Percentiles rank a stretch among this genome's conserved stretches.
Evolutionary conservation across 1,140 invertebrate species (phyloP).

Genomic region (Caenorhabditis latens): DNA sequence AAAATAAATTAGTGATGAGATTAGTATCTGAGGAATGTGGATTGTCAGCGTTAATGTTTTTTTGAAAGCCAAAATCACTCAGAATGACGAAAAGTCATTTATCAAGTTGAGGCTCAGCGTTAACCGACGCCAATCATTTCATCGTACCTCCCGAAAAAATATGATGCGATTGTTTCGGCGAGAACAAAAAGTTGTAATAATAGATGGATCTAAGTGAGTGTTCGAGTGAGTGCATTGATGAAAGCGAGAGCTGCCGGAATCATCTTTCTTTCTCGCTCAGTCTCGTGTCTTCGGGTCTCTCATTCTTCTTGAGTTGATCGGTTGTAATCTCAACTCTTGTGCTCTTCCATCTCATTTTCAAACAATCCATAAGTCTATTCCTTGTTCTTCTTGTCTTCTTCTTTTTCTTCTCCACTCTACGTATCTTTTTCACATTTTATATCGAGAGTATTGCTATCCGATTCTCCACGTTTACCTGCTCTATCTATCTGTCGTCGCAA

Average conservation of each 20-base stretch:
- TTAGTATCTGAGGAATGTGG: not conserved
- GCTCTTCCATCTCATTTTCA: conserved; percentile 48
- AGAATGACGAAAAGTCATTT: conserved; percentile 35
- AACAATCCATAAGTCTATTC: conserved; percentile 49
- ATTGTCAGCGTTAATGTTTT: not conserved
- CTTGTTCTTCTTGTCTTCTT: conserved; percentile 16
- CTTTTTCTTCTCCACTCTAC: not conserved
- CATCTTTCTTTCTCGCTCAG: not conserved
- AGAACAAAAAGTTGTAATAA: conserved; percentile 36
- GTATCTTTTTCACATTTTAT: not conserved
- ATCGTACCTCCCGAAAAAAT: conserved; percentile 31
- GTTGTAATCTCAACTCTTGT: conserved; percentile 50
- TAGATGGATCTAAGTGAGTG: conserved; percentile 34
- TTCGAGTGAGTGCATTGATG: conserved; percentile 50
- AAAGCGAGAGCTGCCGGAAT: conserved; percentile 21
- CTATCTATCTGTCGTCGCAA: conserved; percentile 3
- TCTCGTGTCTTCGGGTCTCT: conserved; percentile 18
- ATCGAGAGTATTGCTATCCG: not conserved
- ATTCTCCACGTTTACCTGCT: not conserved
- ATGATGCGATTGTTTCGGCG: conserved; percentile 43
- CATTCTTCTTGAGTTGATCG: conserved; percentile 27
- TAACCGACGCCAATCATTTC: conserved; percentile 49
- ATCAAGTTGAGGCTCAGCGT: conserved; percentile 23
- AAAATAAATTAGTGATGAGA: no score
- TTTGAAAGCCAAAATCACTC: conserved; percentile 2